phyloP scores from a whole-genome alignment of 2,113 vertebrate species.

The Sialia sialis region DNA sequence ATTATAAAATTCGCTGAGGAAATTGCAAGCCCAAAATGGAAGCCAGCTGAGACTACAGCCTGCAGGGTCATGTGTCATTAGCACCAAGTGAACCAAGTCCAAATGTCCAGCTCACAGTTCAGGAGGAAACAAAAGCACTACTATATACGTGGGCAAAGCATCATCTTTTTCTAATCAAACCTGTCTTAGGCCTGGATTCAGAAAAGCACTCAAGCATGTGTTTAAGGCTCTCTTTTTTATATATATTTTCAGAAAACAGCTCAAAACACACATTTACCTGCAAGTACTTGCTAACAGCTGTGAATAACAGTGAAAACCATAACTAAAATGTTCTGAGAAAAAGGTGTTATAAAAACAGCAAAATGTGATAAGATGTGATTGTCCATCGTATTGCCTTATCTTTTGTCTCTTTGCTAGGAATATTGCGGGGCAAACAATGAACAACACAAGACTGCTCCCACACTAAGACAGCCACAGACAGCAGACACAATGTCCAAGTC shows the following conservation, averaged over 20 bases:
- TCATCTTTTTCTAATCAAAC: constrained; percentile 51
- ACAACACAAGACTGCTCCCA: not conserved
- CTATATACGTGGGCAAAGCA: constrained; percentile 9
- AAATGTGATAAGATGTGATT: not conserved
- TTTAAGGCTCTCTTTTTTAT: not conserved
- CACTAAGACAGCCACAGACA: not conserved
- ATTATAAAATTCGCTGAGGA: constrained; percentile 49
- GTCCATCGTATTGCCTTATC: not conserved
- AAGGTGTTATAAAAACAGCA: not conserved
- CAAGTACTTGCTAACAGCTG: not conserved
- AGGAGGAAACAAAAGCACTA: constrained; percentile 43
- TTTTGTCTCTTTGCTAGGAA: not conserved
- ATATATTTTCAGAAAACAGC: not conserved
- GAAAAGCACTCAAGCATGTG: constrained; percentile 23
- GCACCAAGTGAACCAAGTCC: constrained; percentile 44
- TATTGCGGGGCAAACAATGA: not conserved
- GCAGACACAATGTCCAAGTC: not conserved
- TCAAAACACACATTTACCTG: not conserved
- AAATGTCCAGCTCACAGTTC: constrained; percentile 45
- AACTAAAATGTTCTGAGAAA: not conserved
- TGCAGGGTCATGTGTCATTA: constrained; percentile 42
- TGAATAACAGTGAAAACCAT: not conserved
- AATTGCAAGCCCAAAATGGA: constrained; percentile 41
- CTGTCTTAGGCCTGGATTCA: not conserved
- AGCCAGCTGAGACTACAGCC: constrained; percentile 54